Evolutionary conservation across 1,140 invertebrate species (phyloP).

Genomic region (Zophobas atratus): DNA sequence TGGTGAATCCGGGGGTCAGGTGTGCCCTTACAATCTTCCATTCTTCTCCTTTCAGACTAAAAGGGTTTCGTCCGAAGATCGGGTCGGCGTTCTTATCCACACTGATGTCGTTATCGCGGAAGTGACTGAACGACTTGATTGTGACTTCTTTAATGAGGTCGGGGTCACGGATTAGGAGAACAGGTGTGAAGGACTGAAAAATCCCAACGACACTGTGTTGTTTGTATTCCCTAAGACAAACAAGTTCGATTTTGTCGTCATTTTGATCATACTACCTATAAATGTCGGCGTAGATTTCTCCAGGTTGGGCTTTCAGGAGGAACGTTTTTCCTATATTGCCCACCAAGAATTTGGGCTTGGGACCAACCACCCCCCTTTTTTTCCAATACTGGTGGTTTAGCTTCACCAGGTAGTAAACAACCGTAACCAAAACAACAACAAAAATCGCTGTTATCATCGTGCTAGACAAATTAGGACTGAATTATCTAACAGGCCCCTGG

Average conservation of each 20-base stretch:
- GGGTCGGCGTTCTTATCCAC: constrained; percentile 50
- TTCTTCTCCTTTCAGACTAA: constrained; percentile 66
- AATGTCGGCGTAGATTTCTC: constrained; percentile 26
- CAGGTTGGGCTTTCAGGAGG: constrained; percentile 6
- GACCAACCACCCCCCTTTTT: constrained; percentile 56
- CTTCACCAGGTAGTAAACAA: not conserved
- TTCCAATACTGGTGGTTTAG: constrained; percentile 55
- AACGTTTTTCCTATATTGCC: constrained; percentile 61
- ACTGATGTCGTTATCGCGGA: constrained; percentile 59
- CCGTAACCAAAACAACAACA: too few relatives aligned
- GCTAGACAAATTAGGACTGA: too few relatives aligned
- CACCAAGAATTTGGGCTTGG: constrained; percentile 55
- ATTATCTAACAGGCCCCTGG: too few relatives aligned
- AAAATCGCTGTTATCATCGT: too few relatives aligned
- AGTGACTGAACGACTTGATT: constrained; percentile 63
- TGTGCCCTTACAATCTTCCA: constrained; percentile 72
- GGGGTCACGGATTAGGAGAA: constrained; percentile 66
- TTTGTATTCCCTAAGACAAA: constrained; percentile 8
- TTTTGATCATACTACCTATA: not conserved
- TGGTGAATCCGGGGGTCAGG: constrained; percentile 71
- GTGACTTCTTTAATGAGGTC: constrained; percentile 66
- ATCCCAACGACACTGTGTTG: not conserved
- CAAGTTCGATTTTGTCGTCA: not conserved
- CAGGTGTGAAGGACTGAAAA: not conserved
- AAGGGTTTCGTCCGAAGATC: constrained; percentile 64